Evolutionary conservation across 2,888 invertebrate species (phyloP).

Genomic region (Amphipyra tragopoginis): DNA sequence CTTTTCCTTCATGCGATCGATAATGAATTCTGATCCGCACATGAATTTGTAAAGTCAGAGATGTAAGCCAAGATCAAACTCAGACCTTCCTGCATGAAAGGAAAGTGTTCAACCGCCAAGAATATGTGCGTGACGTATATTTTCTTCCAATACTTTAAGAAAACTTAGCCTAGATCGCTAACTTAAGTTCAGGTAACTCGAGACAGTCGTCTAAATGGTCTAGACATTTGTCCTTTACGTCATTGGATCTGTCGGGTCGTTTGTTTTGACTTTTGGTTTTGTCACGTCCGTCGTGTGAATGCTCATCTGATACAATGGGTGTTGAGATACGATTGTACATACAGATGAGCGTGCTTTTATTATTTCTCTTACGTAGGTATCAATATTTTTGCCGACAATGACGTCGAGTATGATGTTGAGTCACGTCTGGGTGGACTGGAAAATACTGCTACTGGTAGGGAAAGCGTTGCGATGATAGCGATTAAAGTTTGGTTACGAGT

Average conservation of each 20-base stretch:
- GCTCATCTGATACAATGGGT: conserved; percentile 36
- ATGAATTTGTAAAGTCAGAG: too few relatives aligned
- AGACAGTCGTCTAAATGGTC: conserved; percentile 30
- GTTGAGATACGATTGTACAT: conserved; percentile 28
- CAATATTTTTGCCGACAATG: conserved; percentile 8
- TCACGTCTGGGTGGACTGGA: too few relatives aligned
- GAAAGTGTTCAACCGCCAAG: too few relatives aligned
- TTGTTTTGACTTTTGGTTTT: conserved; percentile 35
- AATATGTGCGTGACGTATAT: not conserved
- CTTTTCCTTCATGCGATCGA: too few relatives aligned
- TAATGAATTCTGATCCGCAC: too few relatives aligned
- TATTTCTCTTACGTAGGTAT: conserved; percentile 1
- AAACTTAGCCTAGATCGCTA: conserved; percentile 1
- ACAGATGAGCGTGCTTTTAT: conserved; percentile 15
- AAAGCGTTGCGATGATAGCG: too few relatives aligned
- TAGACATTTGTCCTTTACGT: conserved; percentile 46
- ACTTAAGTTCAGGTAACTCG: conserved; percentile 24
- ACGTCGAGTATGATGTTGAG: too few relatives aligned
- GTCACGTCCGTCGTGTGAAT: conserved; percentile 31
- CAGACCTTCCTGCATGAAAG: too few relatives aligned
- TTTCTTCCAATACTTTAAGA: not conserved
- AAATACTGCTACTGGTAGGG: too few relatives aligned
- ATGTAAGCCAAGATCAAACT: too few relatives aligned
- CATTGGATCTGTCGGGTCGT: conserved; percentile 13
- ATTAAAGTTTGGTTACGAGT: too few relatives aligned